Conservation (phyloP, 2,797 vertebrate genomes). For the Enteromius viviparus region DNA sequence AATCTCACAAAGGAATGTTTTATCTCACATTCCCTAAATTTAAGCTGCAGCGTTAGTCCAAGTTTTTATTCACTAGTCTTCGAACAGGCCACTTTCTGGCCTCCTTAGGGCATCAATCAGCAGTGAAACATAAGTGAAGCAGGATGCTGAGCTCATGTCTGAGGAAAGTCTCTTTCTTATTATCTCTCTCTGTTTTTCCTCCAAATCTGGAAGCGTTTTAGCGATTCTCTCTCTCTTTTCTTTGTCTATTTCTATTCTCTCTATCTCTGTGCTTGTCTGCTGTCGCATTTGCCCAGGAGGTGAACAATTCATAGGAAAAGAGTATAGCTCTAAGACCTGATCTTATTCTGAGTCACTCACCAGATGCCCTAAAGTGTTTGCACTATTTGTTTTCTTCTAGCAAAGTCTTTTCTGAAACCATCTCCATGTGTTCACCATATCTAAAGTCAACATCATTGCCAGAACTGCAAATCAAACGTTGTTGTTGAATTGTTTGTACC, state of each 20-base stretch:
- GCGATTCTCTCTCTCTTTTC: constrained; percentile 36
- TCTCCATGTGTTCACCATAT: constrained; percentile 31
- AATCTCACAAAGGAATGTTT: constrained; percentile 46
- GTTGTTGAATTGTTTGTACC: constrained; percentile 15
- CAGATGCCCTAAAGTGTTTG: constrained; percentile 25
- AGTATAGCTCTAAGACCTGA: constrained; percentile 25
- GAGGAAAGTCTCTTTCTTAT: constrained; percentile 57
- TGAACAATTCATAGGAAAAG: constrained; percentile 34
- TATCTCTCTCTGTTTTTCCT: constrained; percentile 49
- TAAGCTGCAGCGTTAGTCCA: constrained; percentile 9
- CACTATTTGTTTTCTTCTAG: constrained; percentile 13
- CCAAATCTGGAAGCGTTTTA: constrained; percentile 44
- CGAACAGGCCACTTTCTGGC: constrained; percentile 46
- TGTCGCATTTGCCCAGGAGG: constrained; percentile 17
- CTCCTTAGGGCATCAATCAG: constrained; percentile 51
- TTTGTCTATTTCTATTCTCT: constrained; percentile 30
- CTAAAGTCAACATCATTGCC: not conserved
- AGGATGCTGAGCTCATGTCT: constrained; percentile 68
- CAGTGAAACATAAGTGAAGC: constrained; percentile 60
- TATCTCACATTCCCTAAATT: constrained; percentile 34
- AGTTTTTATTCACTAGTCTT: constrained; percentile 20
- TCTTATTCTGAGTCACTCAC: constrained; percentile 17
- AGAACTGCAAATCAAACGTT: constrained; percentile 6
- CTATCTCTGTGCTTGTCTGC: constrained; percentile 8
- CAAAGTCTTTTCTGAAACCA: not conserved